These are phyloP conservation scores for Circaetus gallicus DNA, from an alignment of 2,113 vertebrate species.

Conservation along the genomic window DNA sequence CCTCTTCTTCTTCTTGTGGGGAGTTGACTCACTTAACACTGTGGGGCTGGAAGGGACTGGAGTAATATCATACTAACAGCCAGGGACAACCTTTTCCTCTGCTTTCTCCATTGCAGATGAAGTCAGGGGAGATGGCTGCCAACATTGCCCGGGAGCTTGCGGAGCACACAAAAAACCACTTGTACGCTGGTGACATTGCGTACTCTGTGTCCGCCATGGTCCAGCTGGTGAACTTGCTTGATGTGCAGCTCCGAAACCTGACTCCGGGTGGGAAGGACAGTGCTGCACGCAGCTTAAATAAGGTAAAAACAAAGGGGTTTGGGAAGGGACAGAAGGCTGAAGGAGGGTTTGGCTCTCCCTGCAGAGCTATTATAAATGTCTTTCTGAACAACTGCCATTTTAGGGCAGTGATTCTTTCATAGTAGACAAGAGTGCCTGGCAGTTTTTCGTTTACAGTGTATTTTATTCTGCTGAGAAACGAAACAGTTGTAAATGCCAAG, in stretches of 20 bases:
- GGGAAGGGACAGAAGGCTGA: not conserved
- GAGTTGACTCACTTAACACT: not conserved
- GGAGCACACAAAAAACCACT: conserved; percentile 87
- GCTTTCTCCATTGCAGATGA: conserved; percentile 73
- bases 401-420: not conserved
- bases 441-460: not conserved
- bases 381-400: not conserved
- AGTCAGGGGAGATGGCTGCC: conserved; percentile 90
- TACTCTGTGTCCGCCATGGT: conserved; percentile 93
- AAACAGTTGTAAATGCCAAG: not conserved
- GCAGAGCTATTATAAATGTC: not conserved
- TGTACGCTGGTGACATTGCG: conserved; percentile 91
- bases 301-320: conserved; percentile 72
- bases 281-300: conserved; percentile 94
- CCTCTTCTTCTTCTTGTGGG: not conserved
- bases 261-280: conserved; percentile 97
- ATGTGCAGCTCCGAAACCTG: conserved; percentile 92
- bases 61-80: not conserved
- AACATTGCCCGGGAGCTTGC: conserved; percentile 94
- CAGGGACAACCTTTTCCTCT: not conserved
- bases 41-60: no score
- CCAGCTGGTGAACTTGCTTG: conserved; percentile 92
- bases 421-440: not conserved
- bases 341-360: not conserved
- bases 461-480: not conserved